Evolutionary conservation across 1,140 invertebrate genomes (phyloP).

Genomic region (Bombus pascuorum): DNA sequence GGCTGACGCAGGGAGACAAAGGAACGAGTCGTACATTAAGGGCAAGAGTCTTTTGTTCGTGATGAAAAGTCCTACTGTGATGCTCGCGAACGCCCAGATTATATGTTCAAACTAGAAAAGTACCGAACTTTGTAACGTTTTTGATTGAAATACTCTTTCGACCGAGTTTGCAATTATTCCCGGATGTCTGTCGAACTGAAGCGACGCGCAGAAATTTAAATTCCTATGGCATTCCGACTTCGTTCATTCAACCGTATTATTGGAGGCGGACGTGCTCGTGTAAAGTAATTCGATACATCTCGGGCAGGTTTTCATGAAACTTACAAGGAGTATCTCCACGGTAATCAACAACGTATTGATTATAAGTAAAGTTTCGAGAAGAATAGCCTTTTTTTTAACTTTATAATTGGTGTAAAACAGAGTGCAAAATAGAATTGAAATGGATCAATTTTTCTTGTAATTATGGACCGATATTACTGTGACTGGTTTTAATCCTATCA

Average conservation of each 20-base stretch:
- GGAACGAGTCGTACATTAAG: slow-evolving; percentile 7
- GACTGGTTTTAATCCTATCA: no score
- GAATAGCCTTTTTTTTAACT: background rate
- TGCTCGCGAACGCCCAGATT: background rate
- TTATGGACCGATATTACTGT: no score
- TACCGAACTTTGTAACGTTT: background rate
- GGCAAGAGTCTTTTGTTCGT: slow-evolving; percentile 19
- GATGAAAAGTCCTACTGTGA: background rate
- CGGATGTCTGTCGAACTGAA: slow-evolving; percentile 36
- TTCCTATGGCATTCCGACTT: slow-evolving; percentile 24
- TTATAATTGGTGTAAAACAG: no score
- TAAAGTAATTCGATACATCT: slow-evolving; percentile 21
- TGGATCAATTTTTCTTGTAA: no score
- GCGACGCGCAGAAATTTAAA: slow-evolving; percentile 16
- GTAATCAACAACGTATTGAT: slow-evolving; percentile 6
- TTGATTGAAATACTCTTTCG: slow-evolving; percentile 9
- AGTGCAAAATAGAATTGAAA: no score
- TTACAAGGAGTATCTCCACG: background rate
- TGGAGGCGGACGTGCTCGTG: slow-evolving; percentile 14
- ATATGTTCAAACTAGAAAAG: background rate
- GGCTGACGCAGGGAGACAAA: background rate
- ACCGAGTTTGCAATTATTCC: slow-evolving; percentile 13
- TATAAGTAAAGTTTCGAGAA: background rate
- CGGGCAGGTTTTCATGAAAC: slow-evolving; percentile 5
- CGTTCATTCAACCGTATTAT: slow-evolving; percentile 38